Percentiles rank a stretch among this genome's conserved stretches.
Conservation (phyloP, 2,113 vertebrate genomes). For the Clarias batrachus region DNA sequence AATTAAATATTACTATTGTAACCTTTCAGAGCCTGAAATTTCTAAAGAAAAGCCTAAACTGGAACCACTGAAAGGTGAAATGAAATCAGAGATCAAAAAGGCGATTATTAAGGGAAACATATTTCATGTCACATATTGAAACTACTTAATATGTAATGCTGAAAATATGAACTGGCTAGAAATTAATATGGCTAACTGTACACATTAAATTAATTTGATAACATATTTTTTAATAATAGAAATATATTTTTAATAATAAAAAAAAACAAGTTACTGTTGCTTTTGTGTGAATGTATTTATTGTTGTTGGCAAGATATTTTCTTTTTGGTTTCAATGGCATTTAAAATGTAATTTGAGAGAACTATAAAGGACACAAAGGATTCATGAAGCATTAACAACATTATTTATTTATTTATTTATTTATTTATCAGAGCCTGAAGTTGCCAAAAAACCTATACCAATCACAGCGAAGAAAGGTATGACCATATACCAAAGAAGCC, state of each 20-base stretch:
- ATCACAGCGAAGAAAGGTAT: neutral
- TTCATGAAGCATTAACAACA: neutral
- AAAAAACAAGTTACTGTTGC: neutral
- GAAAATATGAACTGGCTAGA: neutral
- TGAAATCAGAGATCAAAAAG: too few relatives aligned
- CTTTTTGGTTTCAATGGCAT: neutral
- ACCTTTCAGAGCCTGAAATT: too few relatives aligned
- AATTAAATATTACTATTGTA: neutral
- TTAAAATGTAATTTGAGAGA: neutral
- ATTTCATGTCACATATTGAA: too few relatives aligned
- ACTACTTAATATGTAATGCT: too few relatives aligned
- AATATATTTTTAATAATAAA: too few relatives aligned
- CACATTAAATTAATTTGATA: too few relatives aligned
- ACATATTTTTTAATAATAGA: too few relatives aligned
- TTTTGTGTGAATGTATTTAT: neutral
- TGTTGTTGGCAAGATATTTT: neutral
- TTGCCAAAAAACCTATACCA: neutral
- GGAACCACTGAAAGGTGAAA: too few relatives aligned
- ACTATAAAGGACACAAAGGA: neutral
- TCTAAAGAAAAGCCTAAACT: too few relatives aligned
- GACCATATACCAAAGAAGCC: neutral
- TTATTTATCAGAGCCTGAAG: neutral
- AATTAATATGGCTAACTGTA: neutral
- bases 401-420: neutral
- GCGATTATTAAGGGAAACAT: too few relatives aligned